Evolutionary conservation across 2,888 invertebrate genomes (phyloP), one percentile per base, ranked within the genome.

Genomic region (Volucella inflata): DNA sequence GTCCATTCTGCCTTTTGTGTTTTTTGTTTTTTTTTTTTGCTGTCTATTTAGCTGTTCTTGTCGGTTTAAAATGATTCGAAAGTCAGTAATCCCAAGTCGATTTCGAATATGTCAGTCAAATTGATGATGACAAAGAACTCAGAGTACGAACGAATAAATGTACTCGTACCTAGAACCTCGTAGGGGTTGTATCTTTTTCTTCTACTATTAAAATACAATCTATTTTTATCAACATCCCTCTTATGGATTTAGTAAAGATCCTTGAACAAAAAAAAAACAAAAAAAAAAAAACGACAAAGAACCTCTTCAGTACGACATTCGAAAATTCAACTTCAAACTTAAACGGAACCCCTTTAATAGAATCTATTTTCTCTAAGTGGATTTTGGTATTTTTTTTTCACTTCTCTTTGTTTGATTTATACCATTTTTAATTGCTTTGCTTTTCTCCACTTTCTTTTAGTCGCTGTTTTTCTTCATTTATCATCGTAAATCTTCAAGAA

Each of bases 361-460:
- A 38, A 62, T 30, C 50, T 50, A 62, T 42, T 65, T 70, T 68
- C 76, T 62, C 48, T 85, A 85, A 85, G 81, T 85, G 85, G 81
- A 81, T 68, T 71, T 71, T 64, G n/a, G n/a, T n/a, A n/a, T 9
- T 42, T 55, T 51, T n/a, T 17, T 11, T 16, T 21, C 30, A 40
- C n/a, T 11, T 60, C 46, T 44, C 16, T 30, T 42, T 17, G 30
- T 62, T 68, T 85, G 85, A 85, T 85, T 85, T 85, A 85, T 85
- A 55, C 81, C 81, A 85, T 85, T 81, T 85, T 85, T 85, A 81
- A 85, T 85, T 85, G 85, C 81, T 72, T 81, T 12, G 50, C 67
- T 77, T 85, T 83, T 85, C 85, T 81, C 81, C 85, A 85, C 85
- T 85, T 85, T 85, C 85, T 85, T 77, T 85, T 85, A 85, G 85